Percentiles rank a stretch among this genome's conserved stretches.
Conservation (phyloP, 2,113 vertebrate genomes). For the Microcebus jonahi region DNA sequence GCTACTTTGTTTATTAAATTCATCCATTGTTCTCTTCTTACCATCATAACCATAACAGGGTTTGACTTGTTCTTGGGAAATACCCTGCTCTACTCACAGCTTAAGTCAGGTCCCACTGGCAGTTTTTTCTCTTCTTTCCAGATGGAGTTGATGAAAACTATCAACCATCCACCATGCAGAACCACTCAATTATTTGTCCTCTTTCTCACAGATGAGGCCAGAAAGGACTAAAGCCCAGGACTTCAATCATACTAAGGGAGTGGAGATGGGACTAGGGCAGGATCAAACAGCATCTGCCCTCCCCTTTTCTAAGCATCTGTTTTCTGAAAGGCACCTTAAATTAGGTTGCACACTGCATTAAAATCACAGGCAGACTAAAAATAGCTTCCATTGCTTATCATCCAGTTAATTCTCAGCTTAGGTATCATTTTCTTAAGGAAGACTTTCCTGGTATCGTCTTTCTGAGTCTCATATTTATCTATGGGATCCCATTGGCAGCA, state of each 20-base stretch:
- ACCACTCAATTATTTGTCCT: not conserved
- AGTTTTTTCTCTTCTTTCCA: not conserved
- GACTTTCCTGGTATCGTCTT: not conserved
- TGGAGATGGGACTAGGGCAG: not conserved
- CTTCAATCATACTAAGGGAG: not conserved
- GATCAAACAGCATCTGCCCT: not conserved
- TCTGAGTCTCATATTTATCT: not conserved
- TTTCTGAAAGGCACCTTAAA: not conserved
- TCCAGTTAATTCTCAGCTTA: not conserved
- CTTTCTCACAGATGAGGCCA: not conserved
- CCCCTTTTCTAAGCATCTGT: not conserved
- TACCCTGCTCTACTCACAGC: not conserved
- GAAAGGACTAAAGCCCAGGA: not conserved
- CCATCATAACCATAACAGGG: not conserved
- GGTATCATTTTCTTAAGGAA: not conserved
- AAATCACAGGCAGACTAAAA: not conserved
- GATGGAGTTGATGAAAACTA: not conserved
- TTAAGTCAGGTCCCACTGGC: not conserved
- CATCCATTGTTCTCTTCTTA: not conserved
- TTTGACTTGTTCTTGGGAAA: not conserved
- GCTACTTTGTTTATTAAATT: not conserved
- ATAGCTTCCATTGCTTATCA: not conserved
- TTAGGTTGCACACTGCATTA: not conserved
- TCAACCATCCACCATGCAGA: not conserved
- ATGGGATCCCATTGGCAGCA: not conserved